Base-by-base conservation (phyloP, 2,113 vertebrate genomes). In the Larimichthys crocea region DNA sequence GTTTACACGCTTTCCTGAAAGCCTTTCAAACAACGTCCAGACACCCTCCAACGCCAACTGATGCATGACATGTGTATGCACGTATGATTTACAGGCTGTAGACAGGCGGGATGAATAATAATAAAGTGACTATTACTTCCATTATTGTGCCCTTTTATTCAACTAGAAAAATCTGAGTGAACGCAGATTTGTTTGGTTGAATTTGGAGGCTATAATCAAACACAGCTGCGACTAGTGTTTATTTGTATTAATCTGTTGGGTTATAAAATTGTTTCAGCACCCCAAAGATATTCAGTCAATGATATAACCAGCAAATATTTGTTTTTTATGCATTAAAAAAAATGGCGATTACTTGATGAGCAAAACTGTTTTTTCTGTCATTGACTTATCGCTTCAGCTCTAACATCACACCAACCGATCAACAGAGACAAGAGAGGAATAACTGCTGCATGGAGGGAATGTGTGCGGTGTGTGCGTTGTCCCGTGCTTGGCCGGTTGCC, bases 401-500 rank as follows among this genome's bases (percentile, higher is more conserved):
- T 12, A 4, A 12, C 10, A 55, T 5, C 16, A 9, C 4, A 40
- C 11, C 14, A 3, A 3, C 44, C 44, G 14, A 46, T 46, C 14
- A 46, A 46, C 44, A 46, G 44, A 46, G 49, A 57, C 4, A 22
- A 55, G 50, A 83, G 52, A 59, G 48, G 44, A 63, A 44, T 17
- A 59, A 64, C 64, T 42, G 52, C 79, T 57, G 50, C 42, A 17
- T 35, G 50, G 40, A 29, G 55, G 62, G 55, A 83, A 77, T 82
- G 79, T 73, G 83, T 76, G 70, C 0, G 12, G 22, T 49, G 74
- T 82, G 76, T 68, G 83, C 42, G 74, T 63, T 48, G 79, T 69
- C 48, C 53, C 4, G 22, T 3, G 60, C 55, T 77, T 80, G 86
- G 80, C 79, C 16, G 65, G 65, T 62, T 63, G 85, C 83, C 85